Conservation (phyloP, 2,888 invertebrate genomes). For the Tetropium fuscum region DNA sequence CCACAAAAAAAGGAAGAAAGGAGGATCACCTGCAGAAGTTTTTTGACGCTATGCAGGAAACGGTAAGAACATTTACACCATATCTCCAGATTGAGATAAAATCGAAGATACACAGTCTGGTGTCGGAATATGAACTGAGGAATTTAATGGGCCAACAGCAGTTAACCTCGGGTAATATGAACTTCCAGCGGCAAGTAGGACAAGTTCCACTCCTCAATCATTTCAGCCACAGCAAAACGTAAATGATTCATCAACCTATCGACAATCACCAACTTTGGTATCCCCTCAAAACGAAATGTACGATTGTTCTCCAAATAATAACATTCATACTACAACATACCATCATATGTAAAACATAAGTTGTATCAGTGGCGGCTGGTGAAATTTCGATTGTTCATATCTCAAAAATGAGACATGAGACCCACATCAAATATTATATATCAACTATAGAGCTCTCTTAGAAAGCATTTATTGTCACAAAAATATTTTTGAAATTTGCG, state of each 20-base stretch:
- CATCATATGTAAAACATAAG: neutral
- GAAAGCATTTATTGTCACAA: too few species aligned
- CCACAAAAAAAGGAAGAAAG: conserved; percentile 9
- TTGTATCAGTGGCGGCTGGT: too few species aligned
- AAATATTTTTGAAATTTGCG: too few species aligned
- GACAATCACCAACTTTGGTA: neutral
- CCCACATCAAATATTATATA: too few species aligned
- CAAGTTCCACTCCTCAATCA: neutral
- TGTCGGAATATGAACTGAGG: conserved; percentile 26
- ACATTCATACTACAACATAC: neutral
- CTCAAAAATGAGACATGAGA: too few species aligned
- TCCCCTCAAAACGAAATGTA: neutral
- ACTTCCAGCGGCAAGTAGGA: neutral
- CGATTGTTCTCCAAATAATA: neutral
- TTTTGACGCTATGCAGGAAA: conserved; percentile 34
- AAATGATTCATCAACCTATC: neutral
- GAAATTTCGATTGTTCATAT: too few species aligned
- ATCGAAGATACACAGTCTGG: conserved; percentile 24
- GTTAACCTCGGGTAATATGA: neutral
- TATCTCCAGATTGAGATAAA: conserved; percentile 33
- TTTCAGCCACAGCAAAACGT: neutral
- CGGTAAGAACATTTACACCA: conserved; percentile 29
- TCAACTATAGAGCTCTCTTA: too few species aligned
- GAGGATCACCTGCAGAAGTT: conserved; percentile 27
- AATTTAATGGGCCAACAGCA: conserved; percentile 13